Conservation (phyloP, 2,113 vertebrate species). For the Lampris megalopsis region DNA sequence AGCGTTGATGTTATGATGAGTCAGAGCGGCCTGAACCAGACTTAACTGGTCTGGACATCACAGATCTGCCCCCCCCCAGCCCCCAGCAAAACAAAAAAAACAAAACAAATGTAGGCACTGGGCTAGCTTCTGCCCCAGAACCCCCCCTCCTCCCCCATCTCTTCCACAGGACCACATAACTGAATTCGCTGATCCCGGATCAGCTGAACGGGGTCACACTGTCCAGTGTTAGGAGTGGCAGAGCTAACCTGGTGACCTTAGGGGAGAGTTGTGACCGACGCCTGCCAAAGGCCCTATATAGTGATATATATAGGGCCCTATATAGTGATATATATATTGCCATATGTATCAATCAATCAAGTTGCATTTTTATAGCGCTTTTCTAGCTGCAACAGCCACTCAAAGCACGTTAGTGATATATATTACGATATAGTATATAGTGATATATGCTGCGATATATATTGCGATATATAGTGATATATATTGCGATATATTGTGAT, state of each 20-base stretch:
- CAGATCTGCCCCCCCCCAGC: constrained; percentile 16
- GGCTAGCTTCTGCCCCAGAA: not conserved
- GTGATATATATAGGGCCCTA: no score
- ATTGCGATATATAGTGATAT: no score
- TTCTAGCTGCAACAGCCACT: no score
- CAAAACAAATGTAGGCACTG: no score
- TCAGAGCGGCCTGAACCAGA: constrained; percentile 35
- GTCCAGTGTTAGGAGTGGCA: constrained; percentile 24
- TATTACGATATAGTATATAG: no score
- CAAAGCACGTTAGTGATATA: no score
- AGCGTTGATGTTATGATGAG: constrained; percentile 32
- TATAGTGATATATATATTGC: no score
- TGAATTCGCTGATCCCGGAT: constrained; percentile 40
- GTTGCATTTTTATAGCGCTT: no score
- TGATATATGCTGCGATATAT: no score
- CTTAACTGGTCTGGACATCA: not conserved
- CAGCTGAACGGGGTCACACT: constrained; percentile 54
- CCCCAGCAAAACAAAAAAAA: not conserved
- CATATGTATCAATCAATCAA: no score
- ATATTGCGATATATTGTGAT: no score
- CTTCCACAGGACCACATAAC: constrained; percentile 1
- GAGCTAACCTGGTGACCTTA: constrained; percentile 50
- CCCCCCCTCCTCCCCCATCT: constrained; percentile 14
- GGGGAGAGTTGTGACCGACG: constrained; percentile 26
- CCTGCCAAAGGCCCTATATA: no score